Conservation (phyloP, 2,113 vertebrate genomes). For the Hydropotes inermis region DNA sequence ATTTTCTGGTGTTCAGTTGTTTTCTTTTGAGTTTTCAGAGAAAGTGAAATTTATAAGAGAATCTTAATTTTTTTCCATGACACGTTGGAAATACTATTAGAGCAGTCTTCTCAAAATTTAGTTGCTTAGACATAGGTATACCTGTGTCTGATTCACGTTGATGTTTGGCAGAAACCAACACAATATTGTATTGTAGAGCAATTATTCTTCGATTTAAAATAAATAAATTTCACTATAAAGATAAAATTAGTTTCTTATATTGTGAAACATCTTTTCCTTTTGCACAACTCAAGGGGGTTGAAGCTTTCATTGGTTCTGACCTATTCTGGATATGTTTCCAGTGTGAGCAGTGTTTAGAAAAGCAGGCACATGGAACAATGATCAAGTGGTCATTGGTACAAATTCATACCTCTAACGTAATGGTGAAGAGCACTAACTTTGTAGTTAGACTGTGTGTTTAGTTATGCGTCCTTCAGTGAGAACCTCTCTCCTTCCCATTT, state of each 20-base stretch:
- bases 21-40: not conserved
- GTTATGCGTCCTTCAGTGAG: not conserved
- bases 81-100: not conserved
- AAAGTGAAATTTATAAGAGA: not conserved
- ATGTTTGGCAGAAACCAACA: not conserved
- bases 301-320: not conserved
- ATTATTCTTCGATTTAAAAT: not conserved
- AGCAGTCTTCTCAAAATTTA: not conserved
- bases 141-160: not conserved
- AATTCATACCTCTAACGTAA: fast-evolving
- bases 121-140: not conserved
- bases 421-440: not conserved
- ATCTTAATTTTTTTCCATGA: not conserved
- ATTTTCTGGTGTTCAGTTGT: not conserved
- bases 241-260: not conserved
- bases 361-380: not conserved
- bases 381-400: not conserved
- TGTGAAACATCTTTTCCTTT: not conserved
- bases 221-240: not conserved
- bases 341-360: not conserved
- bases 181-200: not conserved
- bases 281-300: not conserved
- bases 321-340: not conserved
- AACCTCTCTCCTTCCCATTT: not conserved
- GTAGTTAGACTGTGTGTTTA: not conserved